These are phyloP conservation scores for Leptestheria dahalacensis DNA, from an alignment of 1,140 invertebrate species.

Conservation along the genomic window DNA sequence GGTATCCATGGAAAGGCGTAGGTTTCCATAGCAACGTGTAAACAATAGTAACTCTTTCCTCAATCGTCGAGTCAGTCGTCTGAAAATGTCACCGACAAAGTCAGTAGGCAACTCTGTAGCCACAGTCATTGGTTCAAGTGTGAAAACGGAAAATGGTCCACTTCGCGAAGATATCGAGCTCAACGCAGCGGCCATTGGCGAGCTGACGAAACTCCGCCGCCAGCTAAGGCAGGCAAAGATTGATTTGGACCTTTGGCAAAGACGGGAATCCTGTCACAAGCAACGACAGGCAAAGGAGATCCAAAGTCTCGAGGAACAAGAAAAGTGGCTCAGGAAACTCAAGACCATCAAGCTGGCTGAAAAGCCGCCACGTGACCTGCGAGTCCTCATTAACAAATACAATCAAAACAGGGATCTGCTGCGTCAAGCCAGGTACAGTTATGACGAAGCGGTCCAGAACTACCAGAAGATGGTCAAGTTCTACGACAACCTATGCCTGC, in stretches of 20 bases:
- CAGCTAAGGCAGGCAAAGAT: constrained; percentile 7
- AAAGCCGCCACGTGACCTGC: constrained; percentile 9
- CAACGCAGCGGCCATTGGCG: constrained; percentile 1
- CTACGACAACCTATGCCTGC: neutral
- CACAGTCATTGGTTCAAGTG: too few relatives aligned
- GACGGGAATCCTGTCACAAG: neutral
- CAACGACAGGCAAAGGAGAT: constrained; percentile 10
- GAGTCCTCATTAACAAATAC: neutral
- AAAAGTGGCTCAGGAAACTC: constrained; percentile 9
- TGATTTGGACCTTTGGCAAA: constrained; percentile 4
- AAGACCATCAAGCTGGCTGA: neutral
- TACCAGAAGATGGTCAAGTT: neutral
- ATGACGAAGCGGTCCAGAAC: neutral
- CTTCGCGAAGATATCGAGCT: constrained; percentile 13
- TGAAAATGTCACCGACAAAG: constrained; percentile 1
- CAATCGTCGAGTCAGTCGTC: too few relatives aligned
- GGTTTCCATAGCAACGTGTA: too few relatives aligned
- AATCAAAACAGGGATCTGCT: neutral
- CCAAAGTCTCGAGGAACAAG: constrained; percentile 5
- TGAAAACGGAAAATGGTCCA: neutral
- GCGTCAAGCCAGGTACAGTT: neutral
- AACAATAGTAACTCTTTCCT: too few relatives aligned
- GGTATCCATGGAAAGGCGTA: too few relatives aligned
- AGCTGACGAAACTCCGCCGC: constrained; percentile 6
- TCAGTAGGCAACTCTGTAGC: neutral